Percentiles rank a stretch among this genome's conserved stretches.
Conservation (phyloP, 1,140 invertebrate species). For the Venustaconcha ellipsiformis region DNA sequence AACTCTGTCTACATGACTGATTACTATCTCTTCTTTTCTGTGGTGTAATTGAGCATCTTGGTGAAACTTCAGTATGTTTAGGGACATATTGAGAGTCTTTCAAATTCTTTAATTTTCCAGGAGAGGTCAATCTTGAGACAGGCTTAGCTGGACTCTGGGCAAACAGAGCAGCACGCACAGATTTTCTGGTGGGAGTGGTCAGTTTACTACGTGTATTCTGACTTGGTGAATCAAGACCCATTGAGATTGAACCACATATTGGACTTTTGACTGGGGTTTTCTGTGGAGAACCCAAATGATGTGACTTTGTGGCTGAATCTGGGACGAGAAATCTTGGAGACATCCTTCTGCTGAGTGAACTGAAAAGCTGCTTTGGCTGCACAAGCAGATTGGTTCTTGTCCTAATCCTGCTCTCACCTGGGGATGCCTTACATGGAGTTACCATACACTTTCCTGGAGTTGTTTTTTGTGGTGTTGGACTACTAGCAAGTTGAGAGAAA, state of each 20-base stretch:
- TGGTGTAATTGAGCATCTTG: no score
- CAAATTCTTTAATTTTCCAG: no score
- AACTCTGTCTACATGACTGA: no score
- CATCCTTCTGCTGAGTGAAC: slow-evolving; percentile 5
- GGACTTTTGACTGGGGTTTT: slow-evolving; percentile 23
- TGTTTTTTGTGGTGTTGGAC: slow-evolving; percentile 38
- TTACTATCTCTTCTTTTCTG: no score
- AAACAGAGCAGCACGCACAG: slow-evolving; percentile 42
- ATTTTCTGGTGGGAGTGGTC: slow-evolving; percentile 41
- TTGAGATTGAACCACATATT: background rate
- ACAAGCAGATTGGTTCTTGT: slow-evolving; percentile 23
- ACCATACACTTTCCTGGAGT: slow-evolving; percentile 32
- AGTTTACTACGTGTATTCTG: slow-evolving; percentile 38
- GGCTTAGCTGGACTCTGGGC: slow-evolving; percentile 33
- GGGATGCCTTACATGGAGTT: slow-evolving; percentile 25
- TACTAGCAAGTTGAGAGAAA: slow-evolving; percentile 44
- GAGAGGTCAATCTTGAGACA: no score
- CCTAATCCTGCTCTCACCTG: slow-evolving; percentile 21
- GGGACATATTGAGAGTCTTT: no score
- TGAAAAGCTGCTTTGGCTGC: slow-evolving; percentile 24
- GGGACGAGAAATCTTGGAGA: slow-evolving; percentile 22
- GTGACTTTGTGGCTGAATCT: slow-evolving; percentile 20
- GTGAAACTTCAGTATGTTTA: no score
- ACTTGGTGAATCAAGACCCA: slow-evolving; percentile 37
- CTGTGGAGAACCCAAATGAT: background rate